Conservation (phyloP, 2,113 vertebrate genomes). For the Pampusana beccarii region DNA sequence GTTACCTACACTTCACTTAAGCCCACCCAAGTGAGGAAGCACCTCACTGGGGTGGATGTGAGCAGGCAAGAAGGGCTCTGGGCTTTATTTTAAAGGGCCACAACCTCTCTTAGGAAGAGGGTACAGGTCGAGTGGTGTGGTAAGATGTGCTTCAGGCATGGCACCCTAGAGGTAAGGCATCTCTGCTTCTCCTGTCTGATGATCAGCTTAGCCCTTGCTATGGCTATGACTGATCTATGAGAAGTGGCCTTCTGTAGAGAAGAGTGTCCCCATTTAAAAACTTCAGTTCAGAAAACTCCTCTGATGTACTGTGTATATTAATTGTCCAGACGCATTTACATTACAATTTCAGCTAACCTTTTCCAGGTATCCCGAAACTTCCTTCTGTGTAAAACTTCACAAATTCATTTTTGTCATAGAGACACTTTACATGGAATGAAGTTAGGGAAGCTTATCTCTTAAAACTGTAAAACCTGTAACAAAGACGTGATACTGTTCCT, state of each 20-base stretch:
- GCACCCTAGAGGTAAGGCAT: not conserved
- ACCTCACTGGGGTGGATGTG: not conserved
- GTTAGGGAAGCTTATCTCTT: not conserved
- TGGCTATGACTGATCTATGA: not conserved
- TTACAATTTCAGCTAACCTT: not conserved
- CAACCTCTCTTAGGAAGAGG: not conserved
- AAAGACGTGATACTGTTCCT: not conserved
- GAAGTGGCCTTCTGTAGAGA: not conserved
- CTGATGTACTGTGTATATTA: not conserved
- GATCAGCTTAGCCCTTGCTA: not conserved
- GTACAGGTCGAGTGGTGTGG: fast-evolving
- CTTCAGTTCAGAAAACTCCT: not conserved
- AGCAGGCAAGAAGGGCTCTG: not conserved
- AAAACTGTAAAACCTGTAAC: not conserved
- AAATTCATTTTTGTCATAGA: not conserved
- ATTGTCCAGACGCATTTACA: not conserved
- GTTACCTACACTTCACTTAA: not conserved
- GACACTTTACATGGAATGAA: not conserved
- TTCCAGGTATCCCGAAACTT: not conserved
- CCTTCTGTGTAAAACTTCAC: not conserved
- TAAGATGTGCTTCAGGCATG: not conserved
- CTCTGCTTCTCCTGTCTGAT: not conserved
- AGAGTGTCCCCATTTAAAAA: not conserved
- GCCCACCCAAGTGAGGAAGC: not conserved
- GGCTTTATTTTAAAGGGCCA: not conserved